Conservation (phyloP, 2,888 invertebrate genomes). For the Nomada fabriciana region DNA sequence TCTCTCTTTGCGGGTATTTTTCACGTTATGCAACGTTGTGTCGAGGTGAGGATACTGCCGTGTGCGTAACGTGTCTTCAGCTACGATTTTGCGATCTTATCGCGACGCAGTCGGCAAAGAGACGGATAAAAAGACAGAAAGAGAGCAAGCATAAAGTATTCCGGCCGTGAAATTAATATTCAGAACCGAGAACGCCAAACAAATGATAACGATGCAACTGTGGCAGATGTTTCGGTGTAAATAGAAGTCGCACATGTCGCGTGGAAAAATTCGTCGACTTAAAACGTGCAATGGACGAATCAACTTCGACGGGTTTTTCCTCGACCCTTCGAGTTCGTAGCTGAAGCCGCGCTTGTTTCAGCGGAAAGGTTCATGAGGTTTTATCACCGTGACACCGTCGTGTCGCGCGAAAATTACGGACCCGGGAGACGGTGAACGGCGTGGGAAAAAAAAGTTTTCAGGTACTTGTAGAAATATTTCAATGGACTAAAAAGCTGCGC, state of each 20-base stretch:
- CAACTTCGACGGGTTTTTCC: not conserved
- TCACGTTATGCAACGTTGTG: not conserved
- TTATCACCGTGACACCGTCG: not conserved
- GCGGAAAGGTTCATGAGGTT: not conserved
- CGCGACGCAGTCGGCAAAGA: not conserved
- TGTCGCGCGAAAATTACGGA: not conserved
- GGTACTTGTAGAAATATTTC: conserved; percentile 19
- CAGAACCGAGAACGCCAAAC: not conserved
- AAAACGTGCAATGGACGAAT: not conserved
- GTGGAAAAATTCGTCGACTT: too few species aligned
- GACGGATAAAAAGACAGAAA: too few species aligned
- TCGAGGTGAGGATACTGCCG: too few species aligned
- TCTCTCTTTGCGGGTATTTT: not conserved
- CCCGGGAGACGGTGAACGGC: not conserved
- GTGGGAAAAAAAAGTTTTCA: not conserved
- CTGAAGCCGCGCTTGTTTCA: too few species aligned
- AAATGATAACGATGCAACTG: conserved; percentile 16
- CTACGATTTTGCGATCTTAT: conserved; percentile 14
- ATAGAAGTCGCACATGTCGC: not conserved
- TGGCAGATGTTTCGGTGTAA: not conserved
- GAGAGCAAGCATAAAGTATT: not conserved
- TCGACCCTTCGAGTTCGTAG: too few species aligned
- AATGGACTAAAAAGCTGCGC: conserved; percentile 4
- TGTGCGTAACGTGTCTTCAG: too few species aligned
- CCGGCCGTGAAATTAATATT: conserved; percentile 11